phyloP scores from a whole-genome alignment of 2,888 invertebrate genomes.

The Volucella inanis region DNA sequence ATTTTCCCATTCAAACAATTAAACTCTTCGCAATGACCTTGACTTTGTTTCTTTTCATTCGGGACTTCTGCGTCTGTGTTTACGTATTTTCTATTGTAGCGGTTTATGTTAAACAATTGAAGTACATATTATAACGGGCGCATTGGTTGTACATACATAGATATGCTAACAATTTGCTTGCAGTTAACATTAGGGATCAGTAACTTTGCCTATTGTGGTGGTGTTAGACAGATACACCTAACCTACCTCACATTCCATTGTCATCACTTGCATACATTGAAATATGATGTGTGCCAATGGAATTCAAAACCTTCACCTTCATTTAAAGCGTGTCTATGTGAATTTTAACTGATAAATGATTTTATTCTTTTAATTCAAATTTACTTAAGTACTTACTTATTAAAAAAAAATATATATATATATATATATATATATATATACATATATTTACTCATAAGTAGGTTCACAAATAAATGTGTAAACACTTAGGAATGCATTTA shows the following conservation, averaged over 20 bases:
- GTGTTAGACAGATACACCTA: conserved; percentile 71
- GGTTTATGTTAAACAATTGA: conserved; percentile 76
- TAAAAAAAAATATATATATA: too few relatives aligned
- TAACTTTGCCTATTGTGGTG: conserved; percentile 65
- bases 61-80: conserved; percentile 75
- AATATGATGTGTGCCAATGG: conserved; percentile 57
- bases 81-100: conserved; percentile 75
- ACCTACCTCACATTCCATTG: conserved; percentile 68
- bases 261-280: conserved; percentile 54
- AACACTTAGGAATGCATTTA: too few relatives aligned
- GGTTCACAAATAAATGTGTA: too few relatives aligned
- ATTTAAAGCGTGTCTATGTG: conserved; percentile 42
- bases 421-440: too few relatives aligned
- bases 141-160: conserved; percentile 59
- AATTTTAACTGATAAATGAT: conserved; percentile 47
- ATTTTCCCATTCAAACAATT: conserved; percentile 81
- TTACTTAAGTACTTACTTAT: background rate
- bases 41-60: conserved; percentile 81
- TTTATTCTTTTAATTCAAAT: conserved; percentile 26
- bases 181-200: conserved; percentile 72
- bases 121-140: conserved; percentile 66
- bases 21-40: conserved; percentile 83
- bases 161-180: conserved; percentile 70
- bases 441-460: too few relatives aligned
- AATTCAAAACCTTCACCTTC: conserved; percentile 65